Evolutionary conservation across 2,888 invertebrate genomes (phyloP).

Genomic region (Mayetiola destructor): DNA sequence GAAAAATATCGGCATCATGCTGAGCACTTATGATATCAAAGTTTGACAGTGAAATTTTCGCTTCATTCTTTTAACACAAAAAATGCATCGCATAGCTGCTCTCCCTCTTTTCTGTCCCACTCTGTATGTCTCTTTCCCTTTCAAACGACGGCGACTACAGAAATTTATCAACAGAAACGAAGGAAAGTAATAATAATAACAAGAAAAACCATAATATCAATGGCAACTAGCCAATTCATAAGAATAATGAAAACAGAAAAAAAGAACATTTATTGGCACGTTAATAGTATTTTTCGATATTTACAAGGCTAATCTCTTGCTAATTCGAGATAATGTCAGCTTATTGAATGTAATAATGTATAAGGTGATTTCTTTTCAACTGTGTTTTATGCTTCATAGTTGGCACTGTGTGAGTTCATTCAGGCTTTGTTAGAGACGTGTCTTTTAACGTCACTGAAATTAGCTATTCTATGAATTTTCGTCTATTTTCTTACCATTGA

Average conservation of each 20-base stretch:
- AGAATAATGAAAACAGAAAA: slow-evolving; percentile 3
- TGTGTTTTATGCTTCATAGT: too few species aligned
- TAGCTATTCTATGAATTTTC: too few species aligned
- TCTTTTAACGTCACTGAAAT: too few species aligned
- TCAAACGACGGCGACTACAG: background rate
- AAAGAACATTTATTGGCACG: background rate
- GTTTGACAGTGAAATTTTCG: background rate
- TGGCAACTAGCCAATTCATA: background rate
- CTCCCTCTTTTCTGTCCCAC: too few species aligned
- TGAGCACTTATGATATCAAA: background rate
- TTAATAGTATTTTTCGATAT: slow-evolving; percentile 9
- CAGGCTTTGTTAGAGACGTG: too few species aligned
- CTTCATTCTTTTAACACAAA: background rate
- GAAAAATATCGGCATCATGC: background rate
- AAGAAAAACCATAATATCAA: too few species aligned
- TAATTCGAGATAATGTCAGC: slow-evolving; percentile 12
- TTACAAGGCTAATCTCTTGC: background rate
- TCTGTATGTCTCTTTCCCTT: background rate
- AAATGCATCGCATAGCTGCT: too few species aligned
- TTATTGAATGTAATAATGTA: background rate
- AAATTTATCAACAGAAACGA: background rate
- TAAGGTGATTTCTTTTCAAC: slow-evolving; percentile 6
- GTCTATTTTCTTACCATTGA: too few species aligned
- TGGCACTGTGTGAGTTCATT: slow-evolving; percentile 9
- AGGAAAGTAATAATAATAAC: background rate